These are phyloP conservation scores for Ranitomeya variabilis DNA, from an alignment of 2,113 vertebrate species.

Conservation along the genomic window DNA sequence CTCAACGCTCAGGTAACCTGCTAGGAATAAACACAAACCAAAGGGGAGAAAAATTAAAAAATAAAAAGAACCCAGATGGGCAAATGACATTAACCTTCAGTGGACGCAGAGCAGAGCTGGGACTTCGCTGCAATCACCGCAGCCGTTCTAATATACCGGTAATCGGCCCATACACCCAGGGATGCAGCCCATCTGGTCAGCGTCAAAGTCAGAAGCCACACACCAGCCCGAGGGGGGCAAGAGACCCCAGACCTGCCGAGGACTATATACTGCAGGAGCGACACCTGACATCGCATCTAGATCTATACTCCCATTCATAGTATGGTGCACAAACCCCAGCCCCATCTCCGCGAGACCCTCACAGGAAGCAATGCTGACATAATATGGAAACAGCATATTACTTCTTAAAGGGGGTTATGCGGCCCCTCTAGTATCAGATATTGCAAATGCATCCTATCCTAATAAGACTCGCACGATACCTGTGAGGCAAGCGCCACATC, in stretches of 20 bases:
- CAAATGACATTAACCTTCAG: slow-evolving; percentile 31
- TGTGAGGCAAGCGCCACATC: too few relatives aligned
- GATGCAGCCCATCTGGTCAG: slow-evolving; percentile 27
- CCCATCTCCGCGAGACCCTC: too few relatives aligned
- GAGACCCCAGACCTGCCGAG: neutral
- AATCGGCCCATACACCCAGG: slow-evolving; percentile 17
- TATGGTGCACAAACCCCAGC: neutral
- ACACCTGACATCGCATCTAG: neutral
- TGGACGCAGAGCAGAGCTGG: slow-evolving; percentile 36
- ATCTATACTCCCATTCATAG: neutral
- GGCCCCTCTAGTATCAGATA: too few relatives aligned
- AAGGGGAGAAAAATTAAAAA: neutral
- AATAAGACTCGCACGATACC: too few relatives aligned
- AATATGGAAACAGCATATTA: neutral
- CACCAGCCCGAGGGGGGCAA: neutral
- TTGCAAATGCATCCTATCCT: too few relatives aligned
- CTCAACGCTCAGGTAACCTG: slow-evolving; percentile 25
- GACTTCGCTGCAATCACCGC: neutral
- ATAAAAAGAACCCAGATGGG: slow-evolving; percentile 22
- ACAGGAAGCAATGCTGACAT: neutral
- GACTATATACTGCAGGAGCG: neutral
- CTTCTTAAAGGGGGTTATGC: too few relatives aligned
- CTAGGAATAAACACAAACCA: slow-evolving; percentile 3
- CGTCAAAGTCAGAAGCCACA: slow-evolving; percentile 28
- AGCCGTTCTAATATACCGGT: slow-evolving; percentile 43